Conservation (phyloP, 2,888 invertebrate species). For the Callosobruchus maculatus region DNA sequence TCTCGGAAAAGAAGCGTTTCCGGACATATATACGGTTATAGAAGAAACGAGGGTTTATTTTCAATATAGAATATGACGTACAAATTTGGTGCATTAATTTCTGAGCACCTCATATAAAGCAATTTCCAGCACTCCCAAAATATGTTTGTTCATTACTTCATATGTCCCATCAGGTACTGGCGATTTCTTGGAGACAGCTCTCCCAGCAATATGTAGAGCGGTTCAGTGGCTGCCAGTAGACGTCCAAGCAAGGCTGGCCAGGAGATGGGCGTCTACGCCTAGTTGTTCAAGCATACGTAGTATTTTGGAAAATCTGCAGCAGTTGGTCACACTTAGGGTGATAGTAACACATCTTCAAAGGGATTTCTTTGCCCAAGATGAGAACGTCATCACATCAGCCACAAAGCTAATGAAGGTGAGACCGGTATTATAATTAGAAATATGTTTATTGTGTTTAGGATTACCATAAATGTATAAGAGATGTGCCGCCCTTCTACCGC, state of each 20-base stretch:
- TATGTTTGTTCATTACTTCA: neutral
- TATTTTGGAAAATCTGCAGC: slow-evolving; percentile 77
- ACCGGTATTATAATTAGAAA: too few species aligned
- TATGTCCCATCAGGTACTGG: slow-evolving; percentile 53
- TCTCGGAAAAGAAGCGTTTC: too few species aligned
- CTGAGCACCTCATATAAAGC: too few species aligned
- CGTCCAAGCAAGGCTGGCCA: slow-evolving; percentile 76
- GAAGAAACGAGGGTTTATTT: too few species aligned
- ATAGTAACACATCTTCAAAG: slow-evolving; percentile 71
- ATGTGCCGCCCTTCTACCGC: too few species aligned
- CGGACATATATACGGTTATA: too few species aligned
- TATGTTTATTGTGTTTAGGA: too few species aligned
- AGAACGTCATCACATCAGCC: slow-evolving; percentile 76
- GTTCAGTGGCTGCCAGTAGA: slow-evolving; percentile 68
- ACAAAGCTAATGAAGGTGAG: slow-evolving; percentile 83
- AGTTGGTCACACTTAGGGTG: slow-evolving; percentile 81
- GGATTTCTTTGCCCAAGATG: slow-evolving; percentile 79
- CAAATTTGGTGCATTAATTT: too few species aligned
- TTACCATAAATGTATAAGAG: too few species aligned
- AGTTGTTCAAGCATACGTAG: slow-evolving; percentile 56
- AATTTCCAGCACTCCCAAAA: too few species aligned
- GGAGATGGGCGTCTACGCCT: slow-evolving; percentile 71
- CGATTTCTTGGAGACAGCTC: slow-evolving; percentile 78
- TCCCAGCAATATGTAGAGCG: slow-evolving; percentile 76
- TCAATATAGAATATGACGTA: too few species aligned